Conservation (phyloP, 2,797 vertebrate genomes). For the Fringilla coelebs region DNA sequence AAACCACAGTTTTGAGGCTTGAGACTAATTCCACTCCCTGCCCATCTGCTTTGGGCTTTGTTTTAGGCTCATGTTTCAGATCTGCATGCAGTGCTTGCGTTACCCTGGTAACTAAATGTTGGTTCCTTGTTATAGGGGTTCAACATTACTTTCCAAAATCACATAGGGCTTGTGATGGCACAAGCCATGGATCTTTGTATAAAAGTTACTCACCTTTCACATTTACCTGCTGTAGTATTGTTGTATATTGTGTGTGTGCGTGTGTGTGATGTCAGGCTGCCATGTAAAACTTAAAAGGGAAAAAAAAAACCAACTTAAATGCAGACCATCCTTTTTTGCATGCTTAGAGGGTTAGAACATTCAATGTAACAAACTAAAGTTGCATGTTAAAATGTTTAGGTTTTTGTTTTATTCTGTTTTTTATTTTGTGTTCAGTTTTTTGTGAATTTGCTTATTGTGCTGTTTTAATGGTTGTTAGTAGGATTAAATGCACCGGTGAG, state of each 20-base stretch:
- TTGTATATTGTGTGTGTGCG: constrained; percentile 75
- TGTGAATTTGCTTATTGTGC: constrained; percentile 82
- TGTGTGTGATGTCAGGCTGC: constrained; percentile 82
- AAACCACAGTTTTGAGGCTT: constrained; percentile 60
- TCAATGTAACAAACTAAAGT: constrained; percentile 83
- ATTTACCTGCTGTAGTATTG: constrained; percentile 86
- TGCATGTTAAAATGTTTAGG: constrained; percentile 86
- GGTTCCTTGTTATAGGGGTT: constrained; percentile 72
- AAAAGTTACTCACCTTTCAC: constrained; percentile 79
- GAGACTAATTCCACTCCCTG: constrained; percentile 68
- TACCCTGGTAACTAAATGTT: constrained; percentile 77
- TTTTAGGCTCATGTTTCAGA: constrained; percentile 80
- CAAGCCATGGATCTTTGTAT: constrained; percentile 81
- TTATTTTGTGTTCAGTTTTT: constrained; percentile 78
- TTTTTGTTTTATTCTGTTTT: constrained; percentile 73
- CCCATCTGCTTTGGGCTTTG: constrained; percentile 71
- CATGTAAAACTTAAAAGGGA: constrained; percentile 78
- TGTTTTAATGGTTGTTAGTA: constrained; percentile 80
- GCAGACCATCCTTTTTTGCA: constrained; percentile 82
- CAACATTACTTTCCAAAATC: constrained; percentile 77
- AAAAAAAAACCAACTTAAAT: constrained; percentile 57
- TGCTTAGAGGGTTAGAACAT: constrained; percentile 73
- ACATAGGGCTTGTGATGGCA: constrained; percentile 76
- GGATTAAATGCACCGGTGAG: constrained; percentile 83
- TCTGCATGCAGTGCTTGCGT: constrained; percentile 81